Percentiles rank a stretch among this genome's conserved stretches.
Conservation (phyloP, 2,888 invertebrate species). For the Chrysina gloriosa region DNA sequence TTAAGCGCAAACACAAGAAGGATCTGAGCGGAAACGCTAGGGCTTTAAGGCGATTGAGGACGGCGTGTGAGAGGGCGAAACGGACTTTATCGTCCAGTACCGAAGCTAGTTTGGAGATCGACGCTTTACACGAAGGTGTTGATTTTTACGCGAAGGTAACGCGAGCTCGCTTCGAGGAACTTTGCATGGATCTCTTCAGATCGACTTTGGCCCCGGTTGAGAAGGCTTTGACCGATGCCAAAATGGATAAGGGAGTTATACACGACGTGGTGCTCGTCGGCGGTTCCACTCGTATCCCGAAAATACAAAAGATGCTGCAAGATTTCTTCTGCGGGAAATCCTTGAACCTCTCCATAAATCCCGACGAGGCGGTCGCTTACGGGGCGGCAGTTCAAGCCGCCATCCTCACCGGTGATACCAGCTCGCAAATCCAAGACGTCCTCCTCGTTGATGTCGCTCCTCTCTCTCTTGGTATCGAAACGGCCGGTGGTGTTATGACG, state of each 20-base stretch:
- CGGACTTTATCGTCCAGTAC: slow-evolving; percentile 81
- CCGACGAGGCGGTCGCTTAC: slow-evolving; percentile 93
- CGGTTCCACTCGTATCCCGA: slow-evolving; percentile 92
- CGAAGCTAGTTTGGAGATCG: slow-evolving; percentile 87
- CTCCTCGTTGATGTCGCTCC: slow-evolving; percentile 85
- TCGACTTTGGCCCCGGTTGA: slow-evolving; percentile 87
- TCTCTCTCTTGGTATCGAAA: slow-evolving; percentile 83
- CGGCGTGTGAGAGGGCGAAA: slow-evolving; percentile 86
- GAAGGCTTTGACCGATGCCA: slow-evolving; percentile 82
- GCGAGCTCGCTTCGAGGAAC: slow-evolving; percentile 89
- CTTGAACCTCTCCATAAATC: slow-evolving; percentile 91
- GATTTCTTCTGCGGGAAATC: slow-evolving; percentile 86
- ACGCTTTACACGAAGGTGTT: slow-evolving; percentile 88
- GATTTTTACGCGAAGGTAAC: slow-evolving; percentile 90
- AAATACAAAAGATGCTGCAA: slow-evolving; percentile 88
- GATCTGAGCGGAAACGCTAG: slow-evolving; percentile 78
- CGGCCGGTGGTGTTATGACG: slow-evolving; percentile 87
- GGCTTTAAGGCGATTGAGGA: slow-evolving; percentile 83
- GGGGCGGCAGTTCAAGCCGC: slow-evolving; percentile 96
- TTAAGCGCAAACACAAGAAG: slow-evolving; percentile 79
- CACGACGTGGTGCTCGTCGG: slow-evolving; percentile 88
- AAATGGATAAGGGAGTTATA: slow-evolving; percentile 84
- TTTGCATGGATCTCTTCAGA: slow-evolving; percentile 87
- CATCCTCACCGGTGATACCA: slow-evolving; percentile 79
- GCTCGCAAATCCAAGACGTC: slow-evolving; percentile 82